Percentiles rank a stretch among this genome's conserved stretches.
phyloP scores from a whole-genome alignment of 2,113 vertebrate genomes.

The Xiphorhynchus elegans region DNA sequence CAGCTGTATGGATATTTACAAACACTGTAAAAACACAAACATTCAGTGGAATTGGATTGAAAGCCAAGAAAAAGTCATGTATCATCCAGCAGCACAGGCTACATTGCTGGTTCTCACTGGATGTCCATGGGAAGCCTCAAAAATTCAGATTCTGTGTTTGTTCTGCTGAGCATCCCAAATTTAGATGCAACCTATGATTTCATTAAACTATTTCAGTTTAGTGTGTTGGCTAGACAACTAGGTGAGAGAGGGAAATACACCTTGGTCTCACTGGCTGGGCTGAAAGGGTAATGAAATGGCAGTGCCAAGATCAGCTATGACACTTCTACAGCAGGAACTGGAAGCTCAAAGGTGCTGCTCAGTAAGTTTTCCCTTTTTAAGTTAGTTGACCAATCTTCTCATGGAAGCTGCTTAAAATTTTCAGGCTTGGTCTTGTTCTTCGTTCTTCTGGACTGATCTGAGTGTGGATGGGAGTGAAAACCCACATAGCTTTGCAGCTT shows the following conservation, averaged over 20 bases:
- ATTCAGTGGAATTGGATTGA: background rate
- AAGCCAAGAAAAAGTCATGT: background rate
- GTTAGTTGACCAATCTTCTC: background rate
- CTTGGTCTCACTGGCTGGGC: background rate
- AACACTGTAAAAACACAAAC: background rate
- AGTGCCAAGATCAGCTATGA: background rate
- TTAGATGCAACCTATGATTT: background rate
- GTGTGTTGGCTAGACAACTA: background rate
- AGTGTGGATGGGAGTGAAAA: background rate
- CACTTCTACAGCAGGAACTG: background rate
- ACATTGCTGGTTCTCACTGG: accelerated
- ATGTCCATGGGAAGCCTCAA: background rate
- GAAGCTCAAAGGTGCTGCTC: background rate
- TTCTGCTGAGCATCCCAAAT: background rate
- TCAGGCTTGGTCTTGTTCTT: background rate
- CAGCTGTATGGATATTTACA: background rate
- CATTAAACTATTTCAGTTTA: background rate
- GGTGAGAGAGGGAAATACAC: background rate
- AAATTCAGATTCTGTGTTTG: background rate
- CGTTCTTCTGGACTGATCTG: background rate
- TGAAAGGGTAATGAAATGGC: background rate
- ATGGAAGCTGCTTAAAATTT: background rate
- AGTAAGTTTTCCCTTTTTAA: background rate
- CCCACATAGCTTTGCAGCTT: background rate
- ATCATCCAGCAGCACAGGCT: background rate